Evolutionary conservation across 2,113 vertebrate species (phyloP).

Genomic region (Planiliza haematocheilus): DNA sequence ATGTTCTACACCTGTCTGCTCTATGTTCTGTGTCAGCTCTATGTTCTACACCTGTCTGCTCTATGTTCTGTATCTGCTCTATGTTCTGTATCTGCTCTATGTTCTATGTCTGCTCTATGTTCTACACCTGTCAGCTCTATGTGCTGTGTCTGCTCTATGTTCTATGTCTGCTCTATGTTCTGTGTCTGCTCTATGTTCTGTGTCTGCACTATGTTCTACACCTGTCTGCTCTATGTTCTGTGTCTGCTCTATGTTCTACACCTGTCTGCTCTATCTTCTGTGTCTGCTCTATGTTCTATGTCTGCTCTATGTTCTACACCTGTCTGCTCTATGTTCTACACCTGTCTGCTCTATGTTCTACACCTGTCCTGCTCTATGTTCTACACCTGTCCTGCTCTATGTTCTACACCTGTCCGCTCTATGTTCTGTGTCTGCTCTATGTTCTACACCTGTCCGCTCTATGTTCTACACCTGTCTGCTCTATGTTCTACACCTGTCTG

Average conservation of each 20-base stretch:
- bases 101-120: neutral
- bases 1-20: too few species aligned
- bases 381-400: too few species aligned
- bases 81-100: neutral
- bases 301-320: too few species aligned
- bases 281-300: conserved; percentile 33
- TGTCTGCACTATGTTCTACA: too few species aligned
- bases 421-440: neutral
- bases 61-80: neutral
- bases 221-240: neutral
- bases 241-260: conserved; percentile 60
- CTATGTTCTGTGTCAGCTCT: neutral
- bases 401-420: neutral
- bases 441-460: too few species aligned
- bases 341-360: conserved; percentile 98
- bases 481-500: conserved; percentile 94
- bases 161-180: conserved; percentile 90
- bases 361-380: conserved; percentile 16
- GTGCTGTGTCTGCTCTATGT: too few species aligned
- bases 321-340: too few species aligned
- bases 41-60: too few species aligned
- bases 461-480: conserved; percentile 99
- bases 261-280: conserved; percentile 98
- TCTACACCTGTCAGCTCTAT: neutral
- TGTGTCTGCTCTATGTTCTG: conserved; percentile 72